Base-by-base conservation (phyloP, 2,888 invertebrate species). In the Trachelus troglodyta region DNA sequence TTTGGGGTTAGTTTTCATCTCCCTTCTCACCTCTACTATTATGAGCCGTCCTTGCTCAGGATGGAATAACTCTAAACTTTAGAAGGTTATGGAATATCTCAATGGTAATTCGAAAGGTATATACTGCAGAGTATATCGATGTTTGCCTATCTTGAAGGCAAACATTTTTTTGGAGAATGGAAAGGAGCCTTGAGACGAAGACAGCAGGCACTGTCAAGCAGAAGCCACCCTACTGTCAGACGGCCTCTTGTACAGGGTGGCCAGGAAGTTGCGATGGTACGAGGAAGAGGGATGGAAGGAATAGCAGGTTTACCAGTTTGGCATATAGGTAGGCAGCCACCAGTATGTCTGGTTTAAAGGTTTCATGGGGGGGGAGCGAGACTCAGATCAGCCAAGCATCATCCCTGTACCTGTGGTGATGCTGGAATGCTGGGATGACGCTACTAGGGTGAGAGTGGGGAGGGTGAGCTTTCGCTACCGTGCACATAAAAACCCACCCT, bases 401-500 rank as follows among this genome's bases (percentile, higher is more conserved):
- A 71, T 71, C 71, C 71, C 71, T 34, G 71, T 71, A 71, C 71
- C 71, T 71, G 31, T 30, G 71, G 71, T 31, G 69, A 69, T 69
- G 31, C 69, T 69, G 31, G 71, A 33, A 71, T 34, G 71, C 15
- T 33, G 31, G 12, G 40, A 76, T 73, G 34, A 40, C n/a, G 35
- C 71, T 76, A 76, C 69, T 69, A 15, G 34, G 35, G 34, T 69
- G 15, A 34, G 15, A 56, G 40, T 56, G 40, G 71, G 30, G 69
- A 69, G 76, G 34, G 76, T 76, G 30, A 76, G 56, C 15, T 76
- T 73, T 71, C 71, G 71, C 71, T 71, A 30, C 71, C 71, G 12
- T 37, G 79, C 79, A 75, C 77, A 81, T 82, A 82, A 82, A 82
- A 81, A 81, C 78, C 81, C 80, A 81, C 77, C 81, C 71, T 71